Evolutionary conservation across 2,888 invertebrate genomes (phyloP).

Genomic region (Alcis repandata): DNA sequence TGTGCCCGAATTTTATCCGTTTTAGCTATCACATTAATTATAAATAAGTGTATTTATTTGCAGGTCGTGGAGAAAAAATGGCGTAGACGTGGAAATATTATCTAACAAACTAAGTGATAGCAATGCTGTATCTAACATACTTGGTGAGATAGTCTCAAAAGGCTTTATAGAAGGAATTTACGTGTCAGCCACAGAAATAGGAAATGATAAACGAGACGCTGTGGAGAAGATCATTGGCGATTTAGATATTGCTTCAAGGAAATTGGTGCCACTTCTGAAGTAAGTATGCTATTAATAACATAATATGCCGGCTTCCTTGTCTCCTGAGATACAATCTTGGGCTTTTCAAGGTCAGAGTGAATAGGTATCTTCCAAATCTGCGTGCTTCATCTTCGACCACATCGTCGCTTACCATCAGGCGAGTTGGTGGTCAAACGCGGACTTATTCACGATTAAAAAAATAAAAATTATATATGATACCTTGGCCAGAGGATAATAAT

Average conservation of each 20-base stretch:
- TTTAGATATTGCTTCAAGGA: slow-evolving; percentile 19
- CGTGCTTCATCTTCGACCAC: no score
- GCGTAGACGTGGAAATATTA: slow-evolving; percentile 19
- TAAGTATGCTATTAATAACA: slow-evolving; percentile 8
- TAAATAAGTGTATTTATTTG: neutral
- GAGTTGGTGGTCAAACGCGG: no score
- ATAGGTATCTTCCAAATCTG: no score
- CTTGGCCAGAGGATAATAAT: no score
- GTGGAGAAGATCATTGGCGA: slow-evolving; percentile 2
- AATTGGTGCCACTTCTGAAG: slow-evolving; percentile 18
- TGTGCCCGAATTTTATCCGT: no score
- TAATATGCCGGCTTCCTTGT: no score
- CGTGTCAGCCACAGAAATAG: neutral
- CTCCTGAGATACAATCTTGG: no score
- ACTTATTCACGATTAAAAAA: no score
- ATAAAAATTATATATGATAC: no score
- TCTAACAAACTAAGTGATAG: neutral
- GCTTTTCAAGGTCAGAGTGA: no score
- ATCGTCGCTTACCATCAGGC: no score
- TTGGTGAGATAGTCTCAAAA: neutral
- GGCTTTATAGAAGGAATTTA: slow-evolving; percentile 29
- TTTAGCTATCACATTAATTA: no score
- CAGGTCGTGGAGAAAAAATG: slow-evolving; percentile 23
- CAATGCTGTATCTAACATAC: neutral
- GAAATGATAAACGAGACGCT: neutral